These are phyloP conservation scores for Chloroclystis v-ata DNA, from an alignment of 2,888 invertebrate species.

Conservation along the genomic window DNA sequence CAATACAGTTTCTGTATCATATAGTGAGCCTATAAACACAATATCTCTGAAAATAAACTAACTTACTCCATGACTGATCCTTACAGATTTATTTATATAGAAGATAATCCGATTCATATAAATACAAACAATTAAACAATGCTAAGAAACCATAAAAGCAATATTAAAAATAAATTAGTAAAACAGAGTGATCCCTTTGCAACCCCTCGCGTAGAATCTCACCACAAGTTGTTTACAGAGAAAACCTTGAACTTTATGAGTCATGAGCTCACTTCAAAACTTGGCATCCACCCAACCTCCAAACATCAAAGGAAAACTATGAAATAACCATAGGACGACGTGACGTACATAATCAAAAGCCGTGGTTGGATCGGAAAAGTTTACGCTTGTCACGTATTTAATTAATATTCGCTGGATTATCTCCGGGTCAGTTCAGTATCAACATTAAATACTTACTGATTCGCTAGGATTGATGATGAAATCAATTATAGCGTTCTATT, in stretches of 20 bases:
- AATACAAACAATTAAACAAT: not conserved
- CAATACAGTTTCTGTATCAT: no score
- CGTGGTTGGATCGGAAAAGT: constrained; percentile 9
- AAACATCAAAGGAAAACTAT: constrained; percentile 40
- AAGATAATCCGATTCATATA: no score
- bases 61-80: no score
- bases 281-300: constrained; percentile 36
- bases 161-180: no score
- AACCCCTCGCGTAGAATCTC: constrained; percentile 38
- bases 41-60: no score
- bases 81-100: no score
- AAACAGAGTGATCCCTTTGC: constrained; percentile 43
- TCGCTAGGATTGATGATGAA: no score
- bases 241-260: constrained; percentile 51
- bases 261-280: constrained; percentile 43
- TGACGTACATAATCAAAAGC: constrained; percentile 41
- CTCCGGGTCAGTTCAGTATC: no score
- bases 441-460: no score
- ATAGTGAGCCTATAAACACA: no score
- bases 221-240: constrained; percentile 22
- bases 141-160: no score
- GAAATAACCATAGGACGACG: constrained; percentile 31
- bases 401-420: not conserved
- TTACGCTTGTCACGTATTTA: not conserved
- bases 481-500: no score